Conservation (phyloP, 2,113 vertebrate species). For the Callospermophilus lateralis region DNA sequence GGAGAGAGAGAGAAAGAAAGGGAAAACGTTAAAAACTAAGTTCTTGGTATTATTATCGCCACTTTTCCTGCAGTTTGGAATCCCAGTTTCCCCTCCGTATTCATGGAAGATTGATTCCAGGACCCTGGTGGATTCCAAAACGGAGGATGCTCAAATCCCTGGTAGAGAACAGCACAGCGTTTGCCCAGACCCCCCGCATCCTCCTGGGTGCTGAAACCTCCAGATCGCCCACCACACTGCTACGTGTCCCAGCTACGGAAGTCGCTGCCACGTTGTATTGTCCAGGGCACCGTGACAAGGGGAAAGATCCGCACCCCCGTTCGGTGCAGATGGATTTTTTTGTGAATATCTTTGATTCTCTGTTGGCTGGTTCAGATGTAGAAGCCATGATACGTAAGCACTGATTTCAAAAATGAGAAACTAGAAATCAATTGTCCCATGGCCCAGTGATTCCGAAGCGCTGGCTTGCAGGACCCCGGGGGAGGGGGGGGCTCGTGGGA, state of each 20-base stretch:
- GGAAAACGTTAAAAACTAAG: background rate
- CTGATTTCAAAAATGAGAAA: background rate
- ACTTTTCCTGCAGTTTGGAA: background rate
- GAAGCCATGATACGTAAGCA: fast-evolving
- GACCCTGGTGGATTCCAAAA: background rate
- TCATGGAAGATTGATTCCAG: background rate
- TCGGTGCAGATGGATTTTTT: background rate
- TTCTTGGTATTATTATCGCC: background rate
- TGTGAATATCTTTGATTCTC: background rate
- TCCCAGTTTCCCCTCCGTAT: too few relatives aligned
- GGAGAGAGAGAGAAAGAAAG: fast-evolving
- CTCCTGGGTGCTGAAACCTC: background rate
- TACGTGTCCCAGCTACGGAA: too few relatives aligned
- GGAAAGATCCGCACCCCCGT: background rate
- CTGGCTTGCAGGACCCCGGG: background rate
- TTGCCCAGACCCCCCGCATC: background rate
- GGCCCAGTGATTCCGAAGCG: background rate
- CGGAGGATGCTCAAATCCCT: background rate
- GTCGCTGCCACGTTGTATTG: fast-evolving
- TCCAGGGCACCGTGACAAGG: background rate
- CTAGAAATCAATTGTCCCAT: background rate
- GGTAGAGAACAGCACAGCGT: background rate
- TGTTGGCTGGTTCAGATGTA: background rate
- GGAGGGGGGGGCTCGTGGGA: background rate
- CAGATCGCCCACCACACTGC: background rate